Evolutionary conservation across 2,888 invertebrate genomes (phyloP).

Genomic region (Philopedon plagiatum): DNA sequence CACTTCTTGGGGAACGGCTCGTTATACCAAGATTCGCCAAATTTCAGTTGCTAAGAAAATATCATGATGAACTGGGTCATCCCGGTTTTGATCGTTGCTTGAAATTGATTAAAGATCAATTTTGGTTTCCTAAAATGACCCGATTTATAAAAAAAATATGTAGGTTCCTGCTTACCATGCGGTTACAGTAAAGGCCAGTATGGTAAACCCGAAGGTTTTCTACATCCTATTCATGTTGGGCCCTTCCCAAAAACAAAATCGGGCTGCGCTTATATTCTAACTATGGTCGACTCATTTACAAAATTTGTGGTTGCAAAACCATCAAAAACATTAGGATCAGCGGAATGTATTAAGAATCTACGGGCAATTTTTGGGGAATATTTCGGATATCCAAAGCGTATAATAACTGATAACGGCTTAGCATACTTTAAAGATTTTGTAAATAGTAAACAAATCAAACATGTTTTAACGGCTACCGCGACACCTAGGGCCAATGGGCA

Average conservation of each 20-base stretch:
- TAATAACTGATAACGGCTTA: too few species aligned
- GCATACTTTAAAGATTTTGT: too few species aligned
- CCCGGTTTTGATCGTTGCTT: slow-evolving; percentile 53
- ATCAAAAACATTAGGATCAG: too few species aligned
- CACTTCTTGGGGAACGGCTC: slow-evolving; percentile 52
- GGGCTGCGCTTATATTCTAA: slow-evolving; percentile 5
- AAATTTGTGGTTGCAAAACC: neutral
- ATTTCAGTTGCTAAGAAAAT: slow-evolving; percentile 57
- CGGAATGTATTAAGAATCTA: too few species aligned
- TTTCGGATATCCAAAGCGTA: slow-evolving; percentile 34
- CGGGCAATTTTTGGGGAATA: slow-evolving; percentile 44
- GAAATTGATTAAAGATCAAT: slow-evolving; percentile 56
- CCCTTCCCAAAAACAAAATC: slow-evolving; percentile 37
- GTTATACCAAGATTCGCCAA: too few species aligned
- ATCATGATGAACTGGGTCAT: slow-evolving; percentile 62
- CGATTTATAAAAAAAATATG: slow-evolving; percentile 45
- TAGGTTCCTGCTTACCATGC: slow-evolving; percentile 38
- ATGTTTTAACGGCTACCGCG: too few species aligned
- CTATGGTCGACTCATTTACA: too few species aligned
- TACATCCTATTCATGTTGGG: slow-evolving; percentile 48
- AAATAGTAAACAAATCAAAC: too few species aligned
- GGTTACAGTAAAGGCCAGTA: slow-evolving; percentile 27
- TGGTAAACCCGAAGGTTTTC: slow-evolving; percentile 38
- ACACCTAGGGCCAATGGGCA: too few species aligned
- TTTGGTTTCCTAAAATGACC: slow-evolving; percentile 42